Evolutionary conservation across 2,113 vertebrate genomes (phyloP).

Genomic region (Pomatostomus ruficeps): DNA sequence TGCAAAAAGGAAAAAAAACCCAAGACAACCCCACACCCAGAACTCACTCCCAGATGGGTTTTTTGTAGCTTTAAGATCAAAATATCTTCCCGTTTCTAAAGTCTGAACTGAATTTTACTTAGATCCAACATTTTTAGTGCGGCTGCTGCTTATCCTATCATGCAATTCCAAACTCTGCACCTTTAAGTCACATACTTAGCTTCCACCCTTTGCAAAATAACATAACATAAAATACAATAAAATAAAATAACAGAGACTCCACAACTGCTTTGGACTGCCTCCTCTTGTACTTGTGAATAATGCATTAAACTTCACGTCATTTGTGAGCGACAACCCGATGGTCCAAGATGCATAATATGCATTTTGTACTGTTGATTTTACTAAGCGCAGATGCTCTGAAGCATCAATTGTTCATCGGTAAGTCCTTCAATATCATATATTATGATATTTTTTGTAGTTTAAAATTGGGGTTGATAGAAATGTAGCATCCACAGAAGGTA

Average conservation of each 20-base stretch:
- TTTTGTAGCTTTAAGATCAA: constrained; percentile 47
- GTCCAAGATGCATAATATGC: constrained; percentile 32
- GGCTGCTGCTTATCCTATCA: neutral
- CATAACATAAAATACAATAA: neutral
- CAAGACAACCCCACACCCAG: neutral
- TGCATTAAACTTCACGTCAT: constrained; percentile 34
- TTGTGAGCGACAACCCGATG: constrained; percentile 1
- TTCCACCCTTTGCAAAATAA: neutral
- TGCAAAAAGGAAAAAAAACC: neutral
- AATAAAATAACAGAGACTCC: neutral
- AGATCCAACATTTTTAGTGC: neutral
- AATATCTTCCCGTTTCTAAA: constrained; percentile 47
- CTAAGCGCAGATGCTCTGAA: neutral
- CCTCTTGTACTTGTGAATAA: constrained; percentile 23
- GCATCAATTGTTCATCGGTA: constrained; percentile 37
- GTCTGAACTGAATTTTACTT: constrained; percentile 18
- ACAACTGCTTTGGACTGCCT: constrained; percentile 1
- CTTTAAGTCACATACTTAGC: constrained; percentile 4
- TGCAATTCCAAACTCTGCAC: neutral
- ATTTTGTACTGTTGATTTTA: constrained; percentile 31
- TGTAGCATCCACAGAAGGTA: neutral
- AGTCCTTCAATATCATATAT: neutral
- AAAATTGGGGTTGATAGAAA: neutral
- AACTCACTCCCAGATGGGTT: constrained; percentile 21
- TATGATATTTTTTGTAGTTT: neutral